Conservation (phyloP, 2,113 vertebrate genomes). For the Cervus canadensis region DNA sequence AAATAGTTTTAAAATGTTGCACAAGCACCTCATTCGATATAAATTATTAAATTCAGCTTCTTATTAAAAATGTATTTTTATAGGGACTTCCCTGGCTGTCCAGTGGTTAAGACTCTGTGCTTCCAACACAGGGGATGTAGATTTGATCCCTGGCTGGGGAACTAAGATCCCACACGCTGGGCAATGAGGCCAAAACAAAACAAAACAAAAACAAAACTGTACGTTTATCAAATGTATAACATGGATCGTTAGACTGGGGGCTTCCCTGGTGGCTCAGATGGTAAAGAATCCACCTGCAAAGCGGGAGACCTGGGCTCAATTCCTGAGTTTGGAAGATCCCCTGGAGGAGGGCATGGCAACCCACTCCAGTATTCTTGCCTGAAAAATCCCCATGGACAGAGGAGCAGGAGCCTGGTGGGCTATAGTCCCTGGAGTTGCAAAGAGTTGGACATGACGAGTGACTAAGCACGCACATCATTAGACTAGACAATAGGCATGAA, state of each 20-base stretch:
- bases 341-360: background rate
- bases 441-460: background rate
- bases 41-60: background rate
- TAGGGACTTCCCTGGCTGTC: background rate
- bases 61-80: background rate
- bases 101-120: background rate
- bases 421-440: background rate
- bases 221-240: background rate
- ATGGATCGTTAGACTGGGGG: background rate
- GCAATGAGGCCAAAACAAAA: background rate
- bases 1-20: background rate
- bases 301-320: background rate
- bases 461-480: background rate
- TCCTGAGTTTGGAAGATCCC: background rate
- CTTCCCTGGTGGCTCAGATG: background rate
- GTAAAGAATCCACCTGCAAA: background rate
- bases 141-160: background rate
- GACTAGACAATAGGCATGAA: background rate
- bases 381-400: background rate
- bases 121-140: fast-evolving
- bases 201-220: background rate
- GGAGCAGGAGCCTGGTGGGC: background rate
- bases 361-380: background rate
- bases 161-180: background rate
- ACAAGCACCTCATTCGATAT: background rate